A percentile compares a stretch with the other conserved stretches of the same genome.
Conservation (phyloP, 2,888 invertebrate genomes). For the Theodoxus fluviatilis region DNA sequence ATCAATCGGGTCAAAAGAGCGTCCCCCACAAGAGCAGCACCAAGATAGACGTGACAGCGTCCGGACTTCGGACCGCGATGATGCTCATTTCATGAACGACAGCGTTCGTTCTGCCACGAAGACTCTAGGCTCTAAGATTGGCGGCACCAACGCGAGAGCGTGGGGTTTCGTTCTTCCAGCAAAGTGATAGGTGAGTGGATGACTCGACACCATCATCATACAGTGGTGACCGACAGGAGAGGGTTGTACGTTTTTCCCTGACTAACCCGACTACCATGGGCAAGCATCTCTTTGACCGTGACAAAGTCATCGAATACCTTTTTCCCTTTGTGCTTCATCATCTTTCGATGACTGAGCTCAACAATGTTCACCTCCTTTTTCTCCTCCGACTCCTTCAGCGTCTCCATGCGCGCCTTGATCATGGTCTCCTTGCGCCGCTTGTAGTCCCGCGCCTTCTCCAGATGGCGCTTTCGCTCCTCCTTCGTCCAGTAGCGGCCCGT, state of each 20-base stretch:
- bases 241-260: constrained; percentile 63
- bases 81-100: no score
- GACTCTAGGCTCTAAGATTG: no score
- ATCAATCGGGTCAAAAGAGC: no score
- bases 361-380: constrained; percentile 64
- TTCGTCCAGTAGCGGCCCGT: constrained; percentile 78
- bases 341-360: constrained; percentile 69
- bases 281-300: constrained; percentile 72
- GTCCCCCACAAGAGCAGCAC: no score
- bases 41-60: no score
- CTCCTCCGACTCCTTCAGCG: constrained; percentile 64
- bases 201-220: constrained; percentile 47
- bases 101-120: no score
- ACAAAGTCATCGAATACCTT: constrained; percentile 70
- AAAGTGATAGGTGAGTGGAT: neutral
- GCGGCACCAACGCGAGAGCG: no score
- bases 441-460: constrained; percentile 76
- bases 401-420: constrained; percentile 59
- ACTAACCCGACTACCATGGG: constrained; percentile 67
- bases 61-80: no score
- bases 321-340: constrained; percentile 70
- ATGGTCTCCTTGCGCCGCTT: constrained; percentile 65
- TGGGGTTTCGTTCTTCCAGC: no score
- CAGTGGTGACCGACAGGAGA: constrained; percentile 67
- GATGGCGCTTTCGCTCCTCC: constrained; percentile 78